Percentiles rank a stretch among this genome's conserved stretches.
Conservation (phyloP, 2,888 invertebrate species). For the Eucriotettix oculatus region DNA sequence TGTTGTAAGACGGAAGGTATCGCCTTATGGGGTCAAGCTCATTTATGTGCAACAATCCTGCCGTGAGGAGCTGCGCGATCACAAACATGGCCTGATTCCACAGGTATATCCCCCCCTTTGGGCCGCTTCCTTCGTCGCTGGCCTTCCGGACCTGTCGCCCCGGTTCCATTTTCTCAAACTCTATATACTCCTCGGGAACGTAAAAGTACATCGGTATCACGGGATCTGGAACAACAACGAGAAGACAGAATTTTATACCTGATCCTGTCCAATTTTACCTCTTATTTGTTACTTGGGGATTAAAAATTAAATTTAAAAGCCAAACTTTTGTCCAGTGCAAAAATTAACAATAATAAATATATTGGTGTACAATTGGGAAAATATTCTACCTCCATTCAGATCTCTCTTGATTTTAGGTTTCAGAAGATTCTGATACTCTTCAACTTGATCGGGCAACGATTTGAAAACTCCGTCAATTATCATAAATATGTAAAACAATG, state of each 20-base stretch:
- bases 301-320: no score
- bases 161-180: constrained; percentile 51
- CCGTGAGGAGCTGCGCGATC: constrained; percentile 79
- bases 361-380: not conserved
- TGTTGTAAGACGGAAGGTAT: constrained; percentile 87
- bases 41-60: constrained; percentile 76
- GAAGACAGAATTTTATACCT: not conserved
- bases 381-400: constrained; percentile 49
- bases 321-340: no score
- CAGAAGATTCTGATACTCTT: constrained; percentile 74
- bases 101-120: constrained; percentile 47
- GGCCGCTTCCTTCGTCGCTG: constrained; percentile 37
- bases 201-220: constrained; percentile 90
- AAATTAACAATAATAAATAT: no score
- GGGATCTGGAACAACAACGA: constrained; percentile 44
- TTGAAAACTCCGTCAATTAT: constrained; percentile 91
- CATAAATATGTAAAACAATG: constrained; percentile 87
- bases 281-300: not conserved
- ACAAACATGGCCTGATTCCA: constrained; percentile 97
- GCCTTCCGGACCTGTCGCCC: constrained; percentile 46
- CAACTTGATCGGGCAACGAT: constrained; percentile 74
- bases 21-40: constrained; percentile 91
- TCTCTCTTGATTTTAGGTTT: constrained; percentile 68
- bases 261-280: not conserved
- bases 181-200: constrained; percentile 55